These are phyloP conservation scores for Pteropus alecto DNA, from an alignment of 2,113 vertebrate species.

Conservation along the genomic window DNA sequence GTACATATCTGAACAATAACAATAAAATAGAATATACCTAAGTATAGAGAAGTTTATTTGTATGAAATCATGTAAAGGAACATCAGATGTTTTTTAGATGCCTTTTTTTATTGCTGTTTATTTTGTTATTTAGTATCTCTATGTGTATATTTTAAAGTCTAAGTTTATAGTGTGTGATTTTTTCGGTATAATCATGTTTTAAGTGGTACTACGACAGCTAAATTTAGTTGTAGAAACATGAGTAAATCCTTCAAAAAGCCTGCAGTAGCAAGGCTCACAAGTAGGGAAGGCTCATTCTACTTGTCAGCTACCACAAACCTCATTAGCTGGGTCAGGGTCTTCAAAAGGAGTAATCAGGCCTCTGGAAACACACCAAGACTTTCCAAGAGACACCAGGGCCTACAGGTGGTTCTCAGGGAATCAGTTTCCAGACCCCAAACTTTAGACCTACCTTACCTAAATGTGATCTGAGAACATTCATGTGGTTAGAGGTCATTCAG, in stretches of 20 bases:
- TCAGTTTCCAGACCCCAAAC: not conserved
- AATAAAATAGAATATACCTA: not conserved
- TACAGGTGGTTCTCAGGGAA: not conserved
- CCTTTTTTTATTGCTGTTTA: not conserved
- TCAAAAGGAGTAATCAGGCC: not conserved
- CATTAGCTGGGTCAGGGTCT: not conserved
- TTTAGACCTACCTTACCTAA: not conserved
- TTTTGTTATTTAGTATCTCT: slow-evolving; percentile 5
- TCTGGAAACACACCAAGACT: not conserved
- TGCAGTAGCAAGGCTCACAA: not conserved
- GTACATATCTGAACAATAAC: not conserved
- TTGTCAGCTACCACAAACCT: not conserved
- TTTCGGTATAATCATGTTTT: not conserved
- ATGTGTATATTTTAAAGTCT: not conserved
- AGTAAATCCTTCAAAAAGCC: not conserved
- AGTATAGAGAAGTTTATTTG: not conserved
- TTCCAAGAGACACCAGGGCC: not conserved
- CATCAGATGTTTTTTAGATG: not conserved
- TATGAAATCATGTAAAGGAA: not conserved
- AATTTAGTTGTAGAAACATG: not conserved
- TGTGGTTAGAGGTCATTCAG: not conserved
- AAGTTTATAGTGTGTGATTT: not conserved
- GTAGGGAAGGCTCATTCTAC: not conserved
- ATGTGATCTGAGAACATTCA: not conserved
- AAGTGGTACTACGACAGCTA: not conserved